These are phyloP conservation scores for Acanthiza pusilla DNA, from an alignment of 2,797 vertebrate genomes.

Conservation along the genomic window DNA sequence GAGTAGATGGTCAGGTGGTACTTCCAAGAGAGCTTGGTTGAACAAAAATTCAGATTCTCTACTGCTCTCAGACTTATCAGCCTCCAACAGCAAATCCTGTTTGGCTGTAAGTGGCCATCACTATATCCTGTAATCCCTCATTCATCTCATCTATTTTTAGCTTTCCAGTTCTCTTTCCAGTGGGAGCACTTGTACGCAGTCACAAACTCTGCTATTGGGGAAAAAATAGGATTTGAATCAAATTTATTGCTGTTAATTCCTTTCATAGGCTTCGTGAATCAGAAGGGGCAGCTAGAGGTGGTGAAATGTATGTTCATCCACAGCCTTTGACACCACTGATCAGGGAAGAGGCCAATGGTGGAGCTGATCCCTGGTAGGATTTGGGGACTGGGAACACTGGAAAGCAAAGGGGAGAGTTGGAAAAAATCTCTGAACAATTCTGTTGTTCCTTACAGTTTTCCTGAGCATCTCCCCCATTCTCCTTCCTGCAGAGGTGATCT, in stretches of 20 bases:
- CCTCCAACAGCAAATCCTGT: not conserved
- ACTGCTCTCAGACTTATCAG: not conserved
- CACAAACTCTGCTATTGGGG: not conserved
- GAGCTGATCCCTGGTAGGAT: not conserved
- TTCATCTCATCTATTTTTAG: slow-evolving; percentile 13
- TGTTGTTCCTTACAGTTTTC: not conserved
- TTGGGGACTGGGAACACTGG: not conserved
- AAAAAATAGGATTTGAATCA: not conserved
- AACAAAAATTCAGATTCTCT: not conserved
- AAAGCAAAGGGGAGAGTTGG: not conserved
- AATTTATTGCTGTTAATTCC: not conserved
- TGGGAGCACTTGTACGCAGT: not conserved
- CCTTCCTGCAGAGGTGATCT: not conserved
- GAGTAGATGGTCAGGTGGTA: not conserved
- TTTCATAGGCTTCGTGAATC: not conserved
- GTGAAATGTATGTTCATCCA: not conserved
- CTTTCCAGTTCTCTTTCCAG: not conserved
- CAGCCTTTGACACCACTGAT: not conserved
- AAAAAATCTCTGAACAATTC: not conserved
- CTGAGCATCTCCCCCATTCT: not conserved
- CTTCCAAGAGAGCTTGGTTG: not conserved
- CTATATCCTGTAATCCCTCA: slow-evolving; percentile 1
- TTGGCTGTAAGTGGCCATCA: not conserved
- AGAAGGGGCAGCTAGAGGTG: not conserved
- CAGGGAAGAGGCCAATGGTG: not conserved